phyloP scores from a whole-genome alignment of 2,888 invertebrate species.

The Ectemnius cavifrons region DNA sequence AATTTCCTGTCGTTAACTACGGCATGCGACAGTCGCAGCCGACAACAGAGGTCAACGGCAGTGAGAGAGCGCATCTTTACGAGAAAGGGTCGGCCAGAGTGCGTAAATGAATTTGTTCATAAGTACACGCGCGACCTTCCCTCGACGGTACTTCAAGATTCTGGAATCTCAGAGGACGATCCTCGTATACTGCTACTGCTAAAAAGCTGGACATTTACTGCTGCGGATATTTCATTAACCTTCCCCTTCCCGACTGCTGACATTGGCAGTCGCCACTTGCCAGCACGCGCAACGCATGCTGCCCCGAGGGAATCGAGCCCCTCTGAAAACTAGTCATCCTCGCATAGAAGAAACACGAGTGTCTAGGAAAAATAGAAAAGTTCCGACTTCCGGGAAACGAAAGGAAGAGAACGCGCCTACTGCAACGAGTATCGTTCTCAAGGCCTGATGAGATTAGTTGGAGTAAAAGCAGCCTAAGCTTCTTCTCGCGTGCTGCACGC shows the following conservation, averaged over 20 bases:
- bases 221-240: constrained; percentile 26
- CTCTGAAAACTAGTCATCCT: no score
- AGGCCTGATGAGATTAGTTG: no score
- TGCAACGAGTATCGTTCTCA: no score
- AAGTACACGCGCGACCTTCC: constrained; percentile 44
- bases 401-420: no score
- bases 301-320: no score
- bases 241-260: not conserved
- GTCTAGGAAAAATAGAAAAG: no score
- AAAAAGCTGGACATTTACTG: not conserved
- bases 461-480: no score
- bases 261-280: no score
- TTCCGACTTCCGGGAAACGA: no score
- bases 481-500: no score
- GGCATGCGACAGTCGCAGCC: constrained; percentile 33
- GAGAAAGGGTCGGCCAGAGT: constrained; percentile 10
- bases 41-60: constrained; percentile 30
- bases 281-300: no score
- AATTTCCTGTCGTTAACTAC: constrained; percentile 48
- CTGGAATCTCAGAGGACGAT: constrained; percentile 11
- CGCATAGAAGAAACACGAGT: no score
- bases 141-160: constrained; percentile 26
- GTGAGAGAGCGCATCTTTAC: constrained; percentile 31
- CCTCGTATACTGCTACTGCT: not conserved
- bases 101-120: constrained; percentile 51